Evolutionary conservation across 2,888 invertebrate genomes (phyloP).

Genomic region (Calameuta pallipes): DNA sequence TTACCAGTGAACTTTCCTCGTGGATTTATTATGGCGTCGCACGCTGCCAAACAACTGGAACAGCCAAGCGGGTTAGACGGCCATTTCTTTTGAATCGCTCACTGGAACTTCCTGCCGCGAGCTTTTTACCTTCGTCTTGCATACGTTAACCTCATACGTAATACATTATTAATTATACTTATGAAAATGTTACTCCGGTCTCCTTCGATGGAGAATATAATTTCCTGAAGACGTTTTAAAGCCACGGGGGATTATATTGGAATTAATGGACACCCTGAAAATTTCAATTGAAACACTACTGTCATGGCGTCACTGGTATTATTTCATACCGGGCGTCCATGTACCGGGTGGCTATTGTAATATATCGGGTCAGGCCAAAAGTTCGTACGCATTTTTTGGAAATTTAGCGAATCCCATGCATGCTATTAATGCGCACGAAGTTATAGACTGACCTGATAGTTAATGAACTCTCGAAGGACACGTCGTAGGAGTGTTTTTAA

Average conservation of each 20-base stretch:
- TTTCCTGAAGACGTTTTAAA: neutral
- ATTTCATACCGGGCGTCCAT: neutral
- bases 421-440: no score
- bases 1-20: neutral
- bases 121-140: neutral
- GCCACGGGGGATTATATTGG: neutral
- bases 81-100: neutral
- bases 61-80: constrained; percentile 9
- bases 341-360: neutral
- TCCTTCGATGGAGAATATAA: neutral
- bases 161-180: neutral
- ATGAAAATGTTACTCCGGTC: neutral
- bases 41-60: constrained; percentile 2
- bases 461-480: constrained; percentile 7
- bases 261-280: neutral
- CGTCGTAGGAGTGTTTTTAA: neutral
- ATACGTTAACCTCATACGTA: neutral
- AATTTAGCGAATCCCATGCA: no score
- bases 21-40: neutral
- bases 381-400: no score
- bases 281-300: neutral
- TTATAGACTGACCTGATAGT: no score
- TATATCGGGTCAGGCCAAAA: no score
- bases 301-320: neutral
- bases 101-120: neutral